Evolutionary conservation across 2,888 invertebrate species (phyloP).

Genomic region (Orthosia cruda): DNA sequence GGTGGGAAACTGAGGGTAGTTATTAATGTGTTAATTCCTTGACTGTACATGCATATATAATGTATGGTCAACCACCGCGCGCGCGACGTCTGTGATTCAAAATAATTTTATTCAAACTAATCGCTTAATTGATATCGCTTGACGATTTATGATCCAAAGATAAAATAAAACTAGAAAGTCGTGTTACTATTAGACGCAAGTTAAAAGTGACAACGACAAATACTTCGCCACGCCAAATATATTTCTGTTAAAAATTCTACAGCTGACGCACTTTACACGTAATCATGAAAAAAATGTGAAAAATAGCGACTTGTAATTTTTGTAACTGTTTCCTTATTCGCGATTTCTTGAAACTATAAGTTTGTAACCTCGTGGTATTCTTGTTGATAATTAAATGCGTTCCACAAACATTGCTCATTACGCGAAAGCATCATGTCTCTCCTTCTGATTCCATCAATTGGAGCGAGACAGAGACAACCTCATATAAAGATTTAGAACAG

Average conservation of each 20-base stretch:
- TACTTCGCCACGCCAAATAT: slow-evolving; percentile 37
- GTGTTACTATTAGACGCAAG: slow-evolving; percentile 18
- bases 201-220: slow-evolving; percentile 41
- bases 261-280: slow-evolving; percentile 49
- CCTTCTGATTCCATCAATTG: slow-evolving; percentile 4
- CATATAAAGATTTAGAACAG: slow-evolving; percentile 30
- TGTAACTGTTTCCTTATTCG: slow-evolving; percentile 32
- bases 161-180: slow-evolving; percentile 24
- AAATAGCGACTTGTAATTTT: slow-evolving; percentile 24
- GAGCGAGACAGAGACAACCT: slow-evolving; percentile 12
- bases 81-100: slow-evolving; percentile 10
- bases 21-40: neutral
- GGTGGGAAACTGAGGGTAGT: too few relatives aligned
- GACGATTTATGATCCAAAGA: slow-evolving; percentile 34
- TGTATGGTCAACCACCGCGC: slow-evolving; percentile 9
- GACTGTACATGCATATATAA: slow-evolving; percentile 4
- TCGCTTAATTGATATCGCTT: slow-evolving; percentile 28
- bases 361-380: slow-evolving; percentile 29
- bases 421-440: slow-evolving; percentile 24
- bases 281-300: slow-evolving; percentile 13
- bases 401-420: slow-evolving; percentile 35
- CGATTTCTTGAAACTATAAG: slow-evolving; percentile 15
- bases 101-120: slow-evolving; percentile 36
- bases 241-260: slow-evolving; percentile 37
- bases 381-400: slow-evolving; percentile 42